Evolutionary conservation across 2,888 invertebrate genomes (phyloP), one percentile per base, ranked within the genome.

Genomic region (Lissonota sp.): DNA sequence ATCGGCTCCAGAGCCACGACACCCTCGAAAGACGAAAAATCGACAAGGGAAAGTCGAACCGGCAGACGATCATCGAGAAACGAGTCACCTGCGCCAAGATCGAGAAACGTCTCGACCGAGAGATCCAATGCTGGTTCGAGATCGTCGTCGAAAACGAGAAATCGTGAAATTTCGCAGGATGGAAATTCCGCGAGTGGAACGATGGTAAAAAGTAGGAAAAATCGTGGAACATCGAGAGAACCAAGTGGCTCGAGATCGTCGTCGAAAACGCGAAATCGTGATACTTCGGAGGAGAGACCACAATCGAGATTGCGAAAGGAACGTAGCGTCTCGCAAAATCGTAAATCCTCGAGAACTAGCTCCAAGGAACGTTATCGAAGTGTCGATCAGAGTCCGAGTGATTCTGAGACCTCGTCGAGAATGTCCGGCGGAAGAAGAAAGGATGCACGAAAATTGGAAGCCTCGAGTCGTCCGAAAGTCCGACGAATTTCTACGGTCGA

Each of bases 391-490:
- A 84, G 79, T 51, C 83, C 84, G 5, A 83, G 83, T 16, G 84
- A 84, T 57, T 83, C 83, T 5, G 84, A 84, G 42, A 60, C 84
- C 0, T 83, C 83, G 10, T 72, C 80, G 4, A 42, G 77, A 49
- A 6, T 83, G 10, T 66, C 79, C 5, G 53, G 73, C 64, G 84
- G 64, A 91, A 85, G 92, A 90, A 44, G 91, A 88, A 88, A 92
- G 93, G 0, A 93, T 93, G 79, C 92, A 91, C 2, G 92, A 93
- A 92, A 90, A 72, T 87, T 92, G 73, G 93, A 93, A 77, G 90
- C 83, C 74, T 16, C 83, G 4, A 44, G 69, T 62, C 74, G 84
- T 10, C 75, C 81, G 7, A 55, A 16, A 16, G n/a, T 80, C 2
- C 79, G 86, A 51, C 84, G 84, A 62, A 64, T 74, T 5, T 86